Evolutionary conservation across 1,140 invertebrate genomes (phyloP), one percentile per base, ranked within the genome.

Genomic region (Hormaphis cornu): DNA sequence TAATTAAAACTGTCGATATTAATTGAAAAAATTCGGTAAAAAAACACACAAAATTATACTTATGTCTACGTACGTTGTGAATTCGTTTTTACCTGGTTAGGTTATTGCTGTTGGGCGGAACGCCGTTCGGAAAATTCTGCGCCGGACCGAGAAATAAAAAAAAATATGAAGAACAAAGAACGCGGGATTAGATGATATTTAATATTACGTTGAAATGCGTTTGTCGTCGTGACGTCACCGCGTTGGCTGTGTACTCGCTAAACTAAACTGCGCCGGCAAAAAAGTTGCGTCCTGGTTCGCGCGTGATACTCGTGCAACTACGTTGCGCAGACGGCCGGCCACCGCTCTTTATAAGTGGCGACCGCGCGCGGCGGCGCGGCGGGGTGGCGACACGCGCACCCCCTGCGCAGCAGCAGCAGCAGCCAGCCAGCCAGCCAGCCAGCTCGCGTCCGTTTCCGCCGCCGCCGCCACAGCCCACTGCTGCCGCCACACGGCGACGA

Each of bases 311-410:
- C 20, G 61, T 50, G 61, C 50, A 35, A 66, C n/a, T n/a, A n/a
- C 40, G 61, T 30, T 48, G 61, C 61, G 44, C 61, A 66, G 30
- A 66, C 61, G 30, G 7, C 28, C 44, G 44, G 42, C 44, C 22
- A 50, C 44, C 61, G n/a, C n/a, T 66, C 61, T 66, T 66, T 66
- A 66, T 66, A 66, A 66, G 61, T 63, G 33, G 42, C 40, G n/a
- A 24, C 33, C 54, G 37, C 54, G 54, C 33, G n/a, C 30, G 16
- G n/a, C 53, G 37, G 37, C 37, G 7, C 7, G 37, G 37, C 37
- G 37, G 7, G 42, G 12, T 5, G 12, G 42, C 26, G 6, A 63
- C 59, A 46, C 59, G 30, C 61, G 61, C 61, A 66, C 61, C 61
- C 42, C 61, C 61, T 22, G 28, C 61, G n/a, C n/a, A n/a, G n/a